phyloP scores from a whole-genome alignment of 2,113 vertebrate genomes.

The Dendropsophus ebraccatus region DNA sequence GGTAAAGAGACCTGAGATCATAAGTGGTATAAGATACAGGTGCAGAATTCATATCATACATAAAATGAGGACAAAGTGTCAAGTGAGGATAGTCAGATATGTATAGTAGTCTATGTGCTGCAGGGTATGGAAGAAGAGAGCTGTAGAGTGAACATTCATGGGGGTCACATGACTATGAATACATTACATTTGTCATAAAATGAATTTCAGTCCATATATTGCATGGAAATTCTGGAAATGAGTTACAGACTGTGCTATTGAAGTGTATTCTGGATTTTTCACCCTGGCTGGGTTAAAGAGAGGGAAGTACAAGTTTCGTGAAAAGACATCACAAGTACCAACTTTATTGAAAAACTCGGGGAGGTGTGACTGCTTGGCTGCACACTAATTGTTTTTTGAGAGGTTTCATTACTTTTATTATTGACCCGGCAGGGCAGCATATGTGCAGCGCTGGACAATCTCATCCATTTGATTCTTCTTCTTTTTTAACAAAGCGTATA shows the following conservation, averaged over 20 bases:
- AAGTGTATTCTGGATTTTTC: too few species aligned
- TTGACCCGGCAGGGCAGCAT: background rate
- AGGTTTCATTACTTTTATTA: constrained; percentile 38
- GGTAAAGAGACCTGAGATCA: background rate
- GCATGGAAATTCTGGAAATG: background rate
- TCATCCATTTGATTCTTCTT: background rate
- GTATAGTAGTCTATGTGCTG: background rate
- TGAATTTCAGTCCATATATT: background rate
- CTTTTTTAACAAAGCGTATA: background rate
- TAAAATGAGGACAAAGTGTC: background rate
- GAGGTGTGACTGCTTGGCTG: constrained; percentile 33
- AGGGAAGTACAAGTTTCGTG: background rate
- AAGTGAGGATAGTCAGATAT: background rate
- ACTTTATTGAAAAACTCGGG: background rate
- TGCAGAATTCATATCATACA: background rate
- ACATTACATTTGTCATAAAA: background rate
- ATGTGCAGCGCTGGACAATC: background rate
- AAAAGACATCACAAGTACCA: background rate
- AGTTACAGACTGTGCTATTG: too few species aligned
- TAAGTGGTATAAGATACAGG: background rate
- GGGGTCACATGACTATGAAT: background rate
- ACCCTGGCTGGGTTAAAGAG: background rate
- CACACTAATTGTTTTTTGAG: constrained; percentile 39
- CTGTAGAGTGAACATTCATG: background rate
- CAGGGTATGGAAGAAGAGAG: background rate